phyloP scores from a whole-genome alignment of 2,113 vertebrate genomes.

The Bucco capensis region DNA sequence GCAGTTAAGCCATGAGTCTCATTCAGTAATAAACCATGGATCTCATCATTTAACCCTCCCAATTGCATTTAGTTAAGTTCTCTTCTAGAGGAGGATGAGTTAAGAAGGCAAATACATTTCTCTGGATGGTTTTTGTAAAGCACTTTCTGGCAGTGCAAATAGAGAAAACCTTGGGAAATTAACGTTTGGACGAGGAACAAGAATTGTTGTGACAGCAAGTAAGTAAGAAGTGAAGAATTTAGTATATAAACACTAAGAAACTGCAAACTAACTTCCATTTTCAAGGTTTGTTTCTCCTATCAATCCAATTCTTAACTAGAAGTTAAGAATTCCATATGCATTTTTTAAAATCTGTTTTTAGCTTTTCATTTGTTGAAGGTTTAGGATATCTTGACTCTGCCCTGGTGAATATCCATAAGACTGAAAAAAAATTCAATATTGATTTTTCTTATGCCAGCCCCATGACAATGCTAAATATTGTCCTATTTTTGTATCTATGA shows the following conservation, averaged over 20 bases:
- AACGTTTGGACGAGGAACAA: slow-evolving; percentile 7
- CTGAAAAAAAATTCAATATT: background rate
- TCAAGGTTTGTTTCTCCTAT: background rate
- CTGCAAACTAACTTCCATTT: background rate
- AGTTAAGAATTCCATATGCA: background rate
- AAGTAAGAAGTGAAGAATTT: background rate
- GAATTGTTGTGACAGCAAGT: background rate
- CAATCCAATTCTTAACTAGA: background rate
- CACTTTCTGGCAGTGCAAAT: background rate
- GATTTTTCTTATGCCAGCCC: background rate
- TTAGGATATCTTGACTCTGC: background rate
- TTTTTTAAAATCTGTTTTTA: too few species aligned
- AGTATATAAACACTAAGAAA: background rate
- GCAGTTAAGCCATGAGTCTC: background rate
- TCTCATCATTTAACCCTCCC: background rate
- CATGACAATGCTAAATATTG: background rate
- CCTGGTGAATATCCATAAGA: background rate
- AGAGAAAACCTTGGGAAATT: background rate
- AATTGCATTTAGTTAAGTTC: background rate
- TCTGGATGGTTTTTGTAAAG: background rate
- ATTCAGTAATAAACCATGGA: background rate
- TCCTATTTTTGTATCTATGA: background rate
- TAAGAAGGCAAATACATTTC: background rate
- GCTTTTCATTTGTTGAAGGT: background rate
- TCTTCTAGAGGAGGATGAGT: background rate